Evolutionary conservation across 2,888 invertebrate species (phyloP).

Genomic region (Drosophila greeni): DNA sequence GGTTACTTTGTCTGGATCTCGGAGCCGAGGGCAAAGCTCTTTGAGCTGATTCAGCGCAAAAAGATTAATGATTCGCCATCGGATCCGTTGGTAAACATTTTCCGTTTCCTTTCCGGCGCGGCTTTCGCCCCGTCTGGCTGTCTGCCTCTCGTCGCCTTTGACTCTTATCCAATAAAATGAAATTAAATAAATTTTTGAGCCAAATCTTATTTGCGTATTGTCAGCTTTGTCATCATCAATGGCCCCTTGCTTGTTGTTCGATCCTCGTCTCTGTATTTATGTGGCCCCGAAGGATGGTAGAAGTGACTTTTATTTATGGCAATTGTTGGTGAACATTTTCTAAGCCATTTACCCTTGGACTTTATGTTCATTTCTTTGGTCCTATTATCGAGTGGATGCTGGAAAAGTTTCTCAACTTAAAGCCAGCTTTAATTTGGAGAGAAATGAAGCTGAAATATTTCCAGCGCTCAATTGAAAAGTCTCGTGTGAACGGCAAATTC

Average conservation of each 20-base stretch:
- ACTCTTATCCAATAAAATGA: slow-evolving; percentile 65
- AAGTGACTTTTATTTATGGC: slow-evolving; percentile 60
- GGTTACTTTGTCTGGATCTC: slow-evolving; percentile 38
- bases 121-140: slow-evolving; percentile 8
- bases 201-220: slow-evolving; percentile 69
- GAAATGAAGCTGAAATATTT: not conserved
- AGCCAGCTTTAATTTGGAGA: not conserved
- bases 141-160: slow-evolving; percentile 42
- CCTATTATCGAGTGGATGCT: slow-evolving; percentile 57
- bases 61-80: slow-evolving; percentile 70
- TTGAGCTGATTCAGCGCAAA: slow-evolving; percentile 69
- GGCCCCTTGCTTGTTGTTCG: slow-evolving; percentile 30
- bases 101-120: slow-evolving; percentile 15
- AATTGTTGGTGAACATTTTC: slow-evolving; percentile 64
- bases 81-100: slow-evolving; percentile 47
- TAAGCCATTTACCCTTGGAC: slow-evolving; percentile 65
- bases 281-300: slow-evolving; percentile 20
- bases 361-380: slow-evolving; percentile 54
- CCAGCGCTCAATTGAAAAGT: not conserved
- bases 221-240: slow-evolving; percentile 47
- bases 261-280: slow-evolving; percentile 57
- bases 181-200: slow-evolving; percentile 70
- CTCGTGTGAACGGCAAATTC: not conserved
- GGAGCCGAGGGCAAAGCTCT: slow-evolving; percentile 39
- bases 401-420: slow-evolving; percentile 27